Percentiles rank a stretch among this genome's conserved stretches.
Conservation (phyloP, 2,888 invertebrate species). For the Rhodophaea formosa region DNA sequence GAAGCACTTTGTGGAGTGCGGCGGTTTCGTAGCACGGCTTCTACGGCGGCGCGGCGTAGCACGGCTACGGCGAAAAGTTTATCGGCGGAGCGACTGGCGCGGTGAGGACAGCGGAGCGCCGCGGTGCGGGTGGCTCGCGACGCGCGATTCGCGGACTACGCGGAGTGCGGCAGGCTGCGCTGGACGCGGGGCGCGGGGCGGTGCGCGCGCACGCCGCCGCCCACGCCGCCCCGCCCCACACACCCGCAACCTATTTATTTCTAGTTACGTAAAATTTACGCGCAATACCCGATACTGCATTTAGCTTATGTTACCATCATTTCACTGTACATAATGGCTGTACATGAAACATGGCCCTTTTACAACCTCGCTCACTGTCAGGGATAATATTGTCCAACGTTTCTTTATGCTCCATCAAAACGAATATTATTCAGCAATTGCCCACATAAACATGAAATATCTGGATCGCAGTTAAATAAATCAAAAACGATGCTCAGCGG, state of each 20-base stretch:
- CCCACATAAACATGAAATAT: neutral
- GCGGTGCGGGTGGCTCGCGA: slow-evolving; percentile 71
- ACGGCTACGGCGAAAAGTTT: slow-evolving; percentile 63
- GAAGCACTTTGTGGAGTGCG: slow-evolving; percentile 42
- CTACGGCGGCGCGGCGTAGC: slow-evolving; percentile 46
- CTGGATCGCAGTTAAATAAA: neutral
- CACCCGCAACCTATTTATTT: slow-evolving; percentile 81
- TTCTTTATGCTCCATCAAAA: neutral
- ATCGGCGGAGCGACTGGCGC: slow-evolving; percentile 55
- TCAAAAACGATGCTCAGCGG: neutral
- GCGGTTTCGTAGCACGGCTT: slow-evolving; percentile 47
- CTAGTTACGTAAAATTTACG: slow-evolving; percentile 82
- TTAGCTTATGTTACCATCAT: slow-evolving; percentile 63
- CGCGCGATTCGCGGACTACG: slow-evolving; percentile 71
- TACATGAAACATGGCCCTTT: slow-evolving; percentile 9
- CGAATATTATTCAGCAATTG: neutral
- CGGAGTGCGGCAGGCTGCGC: slow-evolving; percentile 48
- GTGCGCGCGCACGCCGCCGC: slow-evolving; percentile 70
- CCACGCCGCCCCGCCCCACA: slow-evolving; percentile 75
- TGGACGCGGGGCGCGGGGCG: slow-evolving; percentile 40
- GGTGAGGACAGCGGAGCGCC: slow-evolving; percentile 47
- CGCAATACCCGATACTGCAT: slow-evolving; percentile 79
- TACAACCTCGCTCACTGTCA: slow-evolving; percentile 32
- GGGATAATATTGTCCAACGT: slow-evolving; percentile 10
- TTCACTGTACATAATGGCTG: slow-evolving; percentile 32